Evolutionary conservation across 2,113 vertebrate species (phyloP).

Genomic region (Apaloderma vittatum): DNA sequence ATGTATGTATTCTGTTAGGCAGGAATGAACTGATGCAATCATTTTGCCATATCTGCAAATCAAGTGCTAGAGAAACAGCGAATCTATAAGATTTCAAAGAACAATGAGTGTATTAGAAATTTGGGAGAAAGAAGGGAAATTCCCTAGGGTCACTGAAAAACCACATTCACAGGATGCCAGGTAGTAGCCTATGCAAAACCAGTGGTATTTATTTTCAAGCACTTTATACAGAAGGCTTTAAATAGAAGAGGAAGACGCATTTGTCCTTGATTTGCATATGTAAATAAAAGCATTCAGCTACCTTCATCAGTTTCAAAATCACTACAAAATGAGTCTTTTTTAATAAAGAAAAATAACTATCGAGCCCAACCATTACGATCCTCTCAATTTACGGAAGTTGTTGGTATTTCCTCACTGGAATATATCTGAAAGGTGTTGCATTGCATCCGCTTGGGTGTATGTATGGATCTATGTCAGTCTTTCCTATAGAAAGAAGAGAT

Average conservation of each 20-base stretch:
- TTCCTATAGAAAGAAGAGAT: background rate
- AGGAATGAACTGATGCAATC: background rate
- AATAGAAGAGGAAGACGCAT: background rate
- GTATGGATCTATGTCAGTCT: rapidly evolving
- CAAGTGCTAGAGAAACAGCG: background rate
- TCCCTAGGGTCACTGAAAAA: background rate
- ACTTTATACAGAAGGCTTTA: background rate
- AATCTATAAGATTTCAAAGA: background rate
- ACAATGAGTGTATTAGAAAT: background rate
- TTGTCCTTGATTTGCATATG: background rate
- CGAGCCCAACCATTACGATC: background rate
- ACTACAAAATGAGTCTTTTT: no score
- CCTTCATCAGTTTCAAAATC: background rate
- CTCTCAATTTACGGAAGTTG: background rate
- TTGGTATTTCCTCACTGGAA: background rate
- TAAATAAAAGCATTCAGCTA: background rate
- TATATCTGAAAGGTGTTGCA: rapidly evolving
- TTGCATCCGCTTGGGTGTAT: rapidly evolving
- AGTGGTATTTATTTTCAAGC: background rate
- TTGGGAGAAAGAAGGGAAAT: background rate
- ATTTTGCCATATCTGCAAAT: background rate
- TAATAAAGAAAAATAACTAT: no score
- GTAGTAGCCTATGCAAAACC: background rate
- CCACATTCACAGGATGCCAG: background rate
- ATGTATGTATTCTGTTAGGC: background rate